Conservation (phyloP, 1,140 invertebrate species). For the Hypothenemus hampei region DNA sequence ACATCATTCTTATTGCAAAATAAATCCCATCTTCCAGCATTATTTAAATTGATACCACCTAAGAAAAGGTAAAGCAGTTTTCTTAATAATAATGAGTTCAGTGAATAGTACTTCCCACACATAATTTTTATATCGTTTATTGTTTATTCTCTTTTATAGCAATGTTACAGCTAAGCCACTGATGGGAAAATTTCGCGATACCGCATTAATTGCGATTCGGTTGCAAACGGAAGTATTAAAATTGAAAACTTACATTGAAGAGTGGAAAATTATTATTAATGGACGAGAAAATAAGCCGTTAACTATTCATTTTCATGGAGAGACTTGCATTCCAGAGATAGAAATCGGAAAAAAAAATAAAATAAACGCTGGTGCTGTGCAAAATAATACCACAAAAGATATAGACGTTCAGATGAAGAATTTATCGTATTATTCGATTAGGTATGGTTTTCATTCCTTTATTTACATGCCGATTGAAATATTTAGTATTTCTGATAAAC, state of each 20-base stretch:
- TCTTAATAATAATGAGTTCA: not conserved
- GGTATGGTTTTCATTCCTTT: too few relatives aligned
- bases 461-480: too few relatives aligned
- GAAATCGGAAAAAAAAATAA: slow-evolving; percentile 17
- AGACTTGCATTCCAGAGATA: slow-evolving; percentile 12
- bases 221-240: slow-evolving; percentile 15
- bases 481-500: too few relatives aligned
- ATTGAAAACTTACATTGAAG: slow-evolving; percentile 26
- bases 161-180: slow-evolving; percentile 31
- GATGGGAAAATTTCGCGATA: slow-evolving; percentile 27
- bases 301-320: slow-evolving; percentile 26
- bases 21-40: slow-evolving; percentile 31
- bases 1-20: slow-evolving; percentile 31
- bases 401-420: slow-evolving; percentile 13
- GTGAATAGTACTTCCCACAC: too few relatives aligned
- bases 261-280: slow-evolving; percentile 31
- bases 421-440: not conserved
- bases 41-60: slow-evolving; percentile 33
- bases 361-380: slow-evolving; percentile 14
- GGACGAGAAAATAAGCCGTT: slow-evolving; percentile 18
- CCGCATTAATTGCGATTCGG: slow-evolving; percentile 27
- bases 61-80: slow-evolving; percentile 29
- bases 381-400: slow-evolving; percentile 7
- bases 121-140: too few relatives aligned
- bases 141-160: slow-evolving; percentile 14